These are phyloP conservation scores for Brenthis daphne DNA, from an alignment of 2,888 invertebrate species.

Conservation along the genomic window DNA sequence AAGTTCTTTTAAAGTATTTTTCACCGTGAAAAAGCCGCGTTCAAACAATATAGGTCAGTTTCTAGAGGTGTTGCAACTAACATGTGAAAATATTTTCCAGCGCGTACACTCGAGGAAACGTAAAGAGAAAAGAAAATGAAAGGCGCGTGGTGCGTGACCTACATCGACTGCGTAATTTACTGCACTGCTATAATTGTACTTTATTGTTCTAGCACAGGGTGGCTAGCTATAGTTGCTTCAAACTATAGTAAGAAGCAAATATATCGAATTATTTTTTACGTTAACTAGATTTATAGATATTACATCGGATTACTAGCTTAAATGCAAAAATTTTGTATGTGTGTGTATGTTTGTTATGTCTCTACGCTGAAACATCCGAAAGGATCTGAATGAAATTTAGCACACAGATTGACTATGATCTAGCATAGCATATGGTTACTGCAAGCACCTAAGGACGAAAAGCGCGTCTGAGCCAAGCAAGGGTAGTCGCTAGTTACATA, in stretches of 20 bases:
- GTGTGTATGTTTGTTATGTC: no score
- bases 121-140: constrained; percentile 45
- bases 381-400: no score
- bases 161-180: constrained; percentile 9
- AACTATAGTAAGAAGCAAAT: neutral
- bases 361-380: no score
- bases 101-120: constrained; percentile 38
- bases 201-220: neutral
- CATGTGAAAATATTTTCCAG: constrained; percentile 29
- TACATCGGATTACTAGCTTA: no score
- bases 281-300: no score
- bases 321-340: no score
- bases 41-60: constrained; percentile 42
- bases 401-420: no score
- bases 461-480: no score
- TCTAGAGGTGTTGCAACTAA: constrained; percentile 48
- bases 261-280: neutral
- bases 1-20: no score
- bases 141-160: constrained; percentile 19
- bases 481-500: no score
- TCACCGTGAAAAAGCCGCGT: neutral
- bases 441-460: no score
- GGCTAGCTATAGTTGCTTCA: neutral
- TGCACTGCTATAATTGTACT: constrained; percentile 3
- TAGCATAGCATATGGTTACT: no score